phyloP scores from a whole-genome alignment of 2,888 invertebrate species.

The Autographa gamma region DNA sequence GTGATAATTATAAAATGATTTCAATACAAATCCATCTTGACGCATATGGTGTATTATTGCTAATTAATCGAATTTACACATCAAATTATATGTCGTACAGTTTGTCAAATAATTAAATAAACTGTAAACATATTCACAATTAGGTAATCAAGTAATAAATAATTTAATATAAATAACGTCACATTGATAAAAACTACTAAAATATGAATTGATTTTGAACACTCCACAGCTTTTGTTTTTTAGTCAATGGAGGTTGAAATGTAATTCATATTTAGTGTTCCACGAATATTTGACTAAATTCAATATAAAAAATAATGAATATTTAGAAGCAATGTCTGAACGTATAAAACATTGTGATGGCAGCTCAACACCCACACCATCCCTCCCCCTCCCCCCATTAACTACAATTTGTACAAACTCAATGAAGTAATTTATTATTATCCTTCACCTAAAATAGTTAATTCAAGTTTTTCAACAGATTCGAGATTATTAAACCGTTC shows the following conservation, averaged over 20 bases:
- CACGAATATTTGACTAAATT: slow-evolving; percentile 47
- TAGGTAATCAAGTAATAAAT: slow-evolving; percentile 35
- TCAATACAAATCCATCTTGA: slow-evolving; percentile 40
- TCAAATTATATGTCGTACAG: slow-evolving; percentile 37
- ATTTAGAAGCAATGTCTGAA: slow-evolving; percentile 47
- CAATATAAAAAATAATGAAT: slow-evolving; percentile 51
- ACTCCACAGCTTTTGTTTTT: slow-evolving; percentile 8
- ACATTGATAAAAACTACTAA: slow-evolving; percentile 42
- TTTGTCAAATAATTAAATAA: slow-evolving; percentile 34
- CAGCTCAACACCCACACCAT: slow-evolving; percentile 39
- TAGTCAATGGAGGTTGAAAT: slow-evolving; percentile 18
- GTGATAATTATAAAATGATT: slow-evolving; percentile 31
- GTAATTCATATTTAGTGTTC: slow-evolving; percentile 33
- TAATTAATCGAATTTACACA: slow-evolving; percentile 30
- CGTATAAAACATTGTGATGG: slow-evolving; percentile 53
- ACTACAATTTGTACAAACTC: slow-evolving; percentile 58
- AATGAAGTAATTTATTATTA: slow-evolving; percentile 48
- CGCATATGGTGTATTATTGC: slow-evolving; percentile 35
- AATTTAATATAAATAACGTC: slow-evolving; percentile 58
- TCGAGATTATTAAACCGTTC: slow-evolving; percentile 59
- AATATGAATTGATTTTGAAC: slow-evolving; percentile 18
- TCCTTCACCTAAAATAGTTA: slow-evolving; percentile 58
- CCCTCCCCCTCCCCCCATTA: slow-evolving; percentile 33
- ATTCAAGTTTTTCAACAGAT: slow-evolving; percentile 50
- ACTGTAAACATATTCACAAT: slow-evolving; percentile 37